Percentiles rank a stretch among this genome's conserved stretches.
These are phyloP conservation scores for Prunella fulvescens DNA, from an alignment of 2,113 vertebrate species.

Conservation along the genomic window DNA sequence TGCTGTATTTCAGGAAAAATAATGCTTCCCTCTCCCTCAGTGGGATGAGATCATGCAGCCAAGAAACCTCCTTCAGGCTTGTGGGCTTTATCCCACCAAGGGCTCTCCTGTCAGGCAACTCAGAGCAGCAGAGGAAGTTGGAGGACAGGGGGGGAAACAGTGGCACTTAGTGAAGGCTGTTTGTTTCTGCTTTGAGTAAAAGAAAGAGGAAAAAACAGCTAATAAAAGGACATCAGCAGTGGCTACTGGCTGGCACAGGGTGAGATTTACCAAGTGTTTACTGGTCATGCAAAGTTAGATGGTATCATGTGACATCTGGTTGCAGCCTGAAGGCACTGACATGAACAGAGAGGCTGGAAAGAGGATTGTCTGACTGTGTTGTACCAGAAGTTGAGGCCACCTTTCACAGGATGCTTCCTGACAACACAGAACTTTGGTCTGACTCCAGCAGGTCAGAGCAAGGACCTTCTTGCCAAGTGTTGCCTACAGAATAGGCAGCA, in stretches of 20 bases:
- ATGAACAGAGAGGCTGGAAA: too few relatives aligned
- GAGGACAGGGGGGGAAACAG: constrained; percentile 64
- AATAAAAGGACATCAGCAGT: constrained; percentile 5
- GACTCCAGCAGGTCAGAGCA: neutral
- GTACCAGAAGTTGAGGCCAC: neutral
- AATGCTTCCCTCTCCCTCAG: constrained; percentile 54
- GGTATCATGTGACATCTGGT: neutral
- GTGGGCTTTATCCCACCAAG: constrained; percentile 6
- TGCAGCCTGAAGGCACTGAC: neutral
- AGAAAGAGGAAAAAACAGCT: constrained; percentile 73
- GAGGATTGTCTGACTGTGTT: neutral
- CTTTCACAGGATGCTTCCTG: neutral
- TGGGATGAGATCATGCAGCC: constrained; percentile 54
- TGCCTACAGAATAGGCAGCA: too few relatives aligned
- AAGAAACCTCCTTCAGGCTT: constrained; percentile 51
- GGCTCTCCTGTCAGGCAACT: constrained; percentile 53
- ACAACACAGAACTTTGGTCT: neutral
- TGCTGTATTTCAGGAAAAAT: constrained; percentile 72
- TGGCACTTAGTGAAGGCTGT: constrained; percentile 62
- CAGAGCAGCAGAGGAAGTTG: constrained; percentile 60
- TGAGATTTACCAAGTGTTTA: neutral
- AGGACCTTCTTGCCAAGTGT: too few relatives aligned
- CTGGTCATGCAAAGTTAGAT: neutral
- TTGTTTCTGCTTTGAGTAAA: constrained; percentile 55
- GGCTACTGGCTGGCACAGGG: neutral